These are phyloP conservation scores for Xiphydria camelus DNA, from an alignment of 2,888 invertebrate genomes.

Conservation along the genomic window DNA sequence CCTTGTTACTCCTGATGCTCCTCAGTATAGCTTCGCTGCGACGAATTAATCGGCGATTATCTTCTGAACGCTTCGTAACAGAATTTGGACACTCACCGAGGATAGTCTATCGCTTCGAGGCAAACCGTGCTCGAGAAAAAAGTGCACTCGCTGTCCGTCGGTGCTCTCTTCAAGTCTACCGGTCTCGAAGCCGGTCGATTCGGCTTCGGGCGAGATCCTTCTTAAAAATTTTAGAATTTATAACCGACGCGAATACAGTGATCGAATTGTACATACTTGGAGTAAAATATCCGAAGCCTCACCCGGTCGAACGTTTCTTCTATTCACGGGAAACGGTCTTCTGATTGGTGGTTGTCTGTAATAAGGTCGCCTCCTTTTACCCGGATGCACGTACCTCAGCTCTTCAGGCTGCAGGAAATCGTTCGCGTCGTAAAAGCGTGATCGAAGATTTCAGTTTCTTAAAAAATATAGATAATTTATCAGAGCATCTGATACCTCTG, in stretches of 20 bases:
- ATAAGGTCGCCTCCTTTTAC: constrained; percentile 37
- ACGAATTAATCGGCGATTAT: constrained; percentile 1
- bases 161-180: constrained; percentile 43
- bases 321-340: constrained; percentile 34
- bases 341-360: constrained; percentile 34
- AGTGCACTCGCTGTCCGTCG: constrained; percentile 62
- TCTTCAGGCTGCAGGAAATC: constrained; percentile 49
- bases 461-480: not conserved
- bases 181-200: constrained; percentile 38
- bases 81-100: constrained; percentile 66
- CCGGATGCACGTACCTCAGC: constrained; percentile 39
- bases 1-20: constrained; percentile 69
- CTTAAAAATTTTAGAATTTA: constrained; percentile 8
- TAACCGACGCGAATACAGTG: not conserved
- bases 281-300: too few relatives aligned
- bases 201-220: constrained; percentile 47
- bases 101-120: constrained; percentile 74
- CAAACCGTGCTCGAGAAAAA: constrained; percentile 75
- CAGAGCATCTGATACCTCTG: too few relatives aligned
- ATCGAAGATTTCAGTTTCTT: too few relatives aligned
- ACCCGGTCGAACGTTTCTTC: constrained; percentile 52
- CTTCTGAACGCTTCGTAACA: not conserved
- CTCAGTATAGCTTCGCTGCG: constrained; percentile 69
- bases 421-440: too few relatives aligned
- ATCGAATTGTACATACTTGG: not conserved